Evolutionary conservation across 1,140 invertebrate species (phyloP).

Genomic region (Trinorchestia longiramus): DNA sequence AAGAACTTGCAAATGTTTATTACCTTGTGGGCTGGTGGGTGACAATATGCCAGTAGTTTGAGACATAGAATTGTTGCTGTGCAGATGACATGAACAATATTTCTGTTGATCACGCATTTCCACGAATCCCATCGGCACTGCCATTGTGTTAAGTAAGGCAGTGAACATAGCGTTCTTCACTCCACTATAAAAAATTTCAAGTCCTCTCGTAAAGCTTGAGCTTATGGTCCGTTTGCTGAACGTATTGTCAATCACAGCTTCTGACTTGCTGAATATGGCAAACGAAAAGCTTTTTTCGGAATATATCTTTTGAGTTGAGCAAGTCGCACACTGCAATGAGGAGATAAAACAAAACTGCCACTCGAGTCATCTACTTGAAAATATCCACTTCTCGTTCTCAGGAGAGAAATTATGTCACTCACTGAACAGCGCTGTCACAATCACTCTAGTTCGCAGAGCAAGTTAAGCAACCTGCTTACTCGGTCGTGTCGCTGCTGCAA

Average conservation of each 20-base stretch:
- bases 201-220: neutral
- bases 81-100: conserved; percentile 25
- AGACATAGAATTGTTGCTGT: neutral
- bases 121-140: conserved; percentile 30
- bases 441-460: neutral
- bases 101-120: neutral
- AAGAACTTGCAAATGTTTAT: neutral
- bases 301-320: conserved; percentile 21
- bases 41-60: neutral
- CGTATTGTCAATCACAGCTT: conserved; percentile 4
- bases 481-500: neutral
- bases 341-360: conserved; percentile 16
- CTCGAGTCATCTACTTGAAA: conserved; percentile 30
- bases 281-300: conserved; percentile 22
- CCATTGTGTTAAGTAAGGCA: conserved; percentile 6
- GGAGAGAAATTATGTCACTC: neutral
- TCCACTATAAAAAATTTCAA: neutral
- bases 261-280: neutral
- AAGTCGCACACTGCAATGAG: conserved; percentile 1
- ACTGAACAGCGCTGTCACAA: neutral
- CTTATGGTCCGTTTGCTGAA: neutral
- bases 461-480: neutral
- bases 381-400: neutral
- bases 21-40: conserved; percentile 11
- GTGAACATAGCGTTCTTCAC: neutral